phyloP scores from a whole-genome alignment of 2,113 vertebrate species.

The Chloroceryle aenea region DNA sequence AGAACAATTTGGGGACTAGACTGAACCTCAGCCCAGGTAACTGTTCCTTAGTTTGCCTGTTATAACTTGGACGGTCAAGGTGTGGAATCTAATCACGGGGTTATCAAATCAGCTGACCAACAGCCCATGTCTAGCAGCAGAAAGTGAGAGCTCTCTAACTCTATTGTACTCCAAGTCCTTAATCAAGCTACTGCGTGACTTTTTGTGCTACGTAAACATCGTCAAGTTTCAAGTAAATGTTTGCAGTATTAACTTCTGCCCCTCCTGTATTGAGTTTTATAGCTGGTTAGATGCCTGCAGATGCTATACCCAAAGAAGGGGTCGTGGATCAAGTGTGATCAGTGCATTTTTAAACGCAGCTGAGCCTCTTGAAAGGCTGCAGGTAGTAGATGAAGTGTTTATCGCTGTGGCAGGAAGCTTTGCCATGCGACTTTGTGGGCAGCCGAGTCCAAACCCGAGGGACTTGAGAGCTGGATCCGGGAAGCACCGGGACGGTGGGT shows the following conservation, averaged over 20 bases:
- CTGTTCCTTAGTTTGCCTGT: not conserved
- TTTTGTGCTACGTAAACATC: not conserved
- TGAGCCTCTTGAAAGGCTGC: not conserved
- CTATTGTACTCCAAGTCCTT: not conserved
- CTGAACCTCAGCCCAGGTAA: not conserved
- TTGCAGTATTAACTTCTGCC: not conserved
- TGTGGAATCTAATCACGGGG: not conserved
- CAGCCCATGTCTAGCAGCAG: fast-evolving
- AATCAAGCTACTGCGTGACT: not conserved
- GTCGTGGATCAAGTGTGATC: not conserved
- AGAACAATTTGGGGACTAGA: not conserved
- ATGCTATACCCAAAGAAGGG: not conserved
- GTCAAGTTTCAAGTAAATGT: not conserved
- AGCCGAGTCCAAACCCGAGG: not conserved
- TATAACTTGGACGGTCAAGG: not conserved
- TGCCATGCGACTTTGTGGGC: not conserved
- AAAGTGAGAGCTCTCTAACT: not conserved
- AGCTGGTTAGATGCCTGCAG: not conserved
- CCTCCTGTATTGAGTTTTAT: not conserved
- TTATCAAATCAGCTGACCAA: not conserved
- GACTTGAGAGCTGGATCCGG: not conserved
- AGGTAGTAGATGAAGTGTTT: not conserved
- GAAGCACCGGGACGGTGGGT: not conserved
- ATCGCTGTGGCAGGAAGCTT: not conserved
- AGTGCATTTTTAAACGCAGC: not conserved